Conservation (phyloP, 2,113 vertebrate species). For the Cephalopterus ornatus region DNA sequence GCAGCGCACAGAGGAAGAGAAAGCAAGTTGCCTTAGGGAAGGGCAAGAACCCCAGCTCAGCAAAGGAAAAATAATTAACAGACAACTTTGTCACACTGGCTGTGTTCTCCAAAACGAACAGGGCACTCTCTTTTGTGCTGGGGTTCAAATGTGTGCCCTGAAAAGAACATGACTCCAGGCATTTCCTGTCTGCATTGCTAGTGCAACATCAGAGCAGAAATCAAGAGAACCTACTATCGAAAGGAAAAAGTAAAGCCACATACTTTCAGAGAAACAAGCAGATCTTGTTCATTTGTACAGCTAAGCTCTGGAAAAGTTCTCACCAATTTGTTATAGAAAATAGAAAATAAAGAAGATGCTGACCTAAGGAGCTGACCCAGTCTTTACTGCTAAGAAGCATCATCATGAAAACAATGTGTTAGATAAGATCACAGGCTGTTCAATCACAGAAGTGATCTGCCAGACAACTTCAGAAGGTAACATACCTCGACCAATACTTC, state of each 20-base stretch:
- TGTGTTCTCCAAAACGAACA: not conserved
- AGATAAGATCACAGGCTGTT: not conserved
- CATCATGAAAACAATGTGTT: not conserved
- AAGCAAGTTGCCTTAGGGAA: not conserved
- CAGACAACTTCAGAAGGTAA: not conserved
- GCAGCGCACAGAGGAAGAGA: not conserved
- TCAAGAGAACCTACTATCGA: not conserved
- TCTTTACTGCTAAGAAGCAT: not conserved
- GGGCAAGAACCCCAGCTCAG: not conserved
- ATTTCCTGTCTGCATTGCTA: not conserved
- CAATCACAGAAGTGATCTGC: not conserved
- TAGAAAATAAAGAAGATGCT: not conserved
- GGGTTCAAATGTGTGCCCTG: not conserved
- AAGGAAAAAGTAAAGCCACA: not conserved
- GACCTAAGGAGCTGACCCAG: not conserved
- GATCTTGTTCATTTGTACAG: not conserved
- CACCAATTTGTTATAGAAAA: not conserved
- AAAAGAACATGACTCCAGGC: not conserved
- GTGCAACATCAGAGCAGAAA: not conserved
- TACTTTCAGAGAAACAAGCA: too few species aligned
- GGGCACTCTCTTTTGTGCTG: not conserved
- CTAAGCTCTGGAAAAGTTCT: not conserved
- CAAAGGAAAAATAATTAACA: not conserved
- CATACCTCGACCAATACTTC: not conserved
- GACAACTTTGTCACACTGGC: not conserved